These are phyloP conservation scores for Megatriorchis doriae DNA, from an alignment of 2,113 vertebrate genomes.

Conservation along the genomic window DNA sequence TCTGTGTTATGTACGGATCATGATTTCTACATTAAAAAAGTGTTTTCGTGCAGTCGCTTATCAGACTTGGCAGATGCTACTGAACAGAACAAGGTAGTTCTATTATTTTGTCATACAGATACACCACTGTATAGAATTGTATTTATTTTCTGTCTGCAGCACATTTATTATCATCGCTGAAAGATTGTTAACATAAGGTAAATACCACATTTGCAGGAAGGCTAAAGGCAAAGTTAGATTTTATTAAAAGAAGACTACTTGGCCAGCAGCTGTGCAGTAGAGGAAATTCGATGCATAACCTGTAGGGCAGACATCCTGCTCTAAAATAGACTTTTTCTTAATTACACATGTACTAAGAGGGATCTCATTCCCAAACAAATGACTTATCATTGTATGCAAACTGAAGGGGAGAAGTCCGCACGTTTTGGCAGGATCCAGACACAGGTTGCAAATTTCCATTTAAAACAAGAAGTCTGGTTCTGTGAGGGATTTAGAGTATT, in stretches of 20 bases:
- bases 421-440: background rate
- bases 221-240: background rate
- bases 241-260: slow-evolving; percentile 18
- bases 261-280: background rate
- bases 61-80: slow-evolving; percentile 32
- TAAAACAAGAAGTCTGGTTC: background rate
- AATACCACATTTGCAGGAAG: slow-evolving; percentile 17
- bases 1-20: background rate
- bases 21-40: background rate
- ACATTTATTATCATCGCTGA: background rate
- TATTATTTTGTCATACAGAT: background rate
- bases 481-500: background rate
- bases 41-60: slow-evolving; percentile 33
- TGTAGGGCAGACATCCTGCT: background rate
- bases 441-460: background rate
- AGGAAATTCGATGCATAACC: background rate
- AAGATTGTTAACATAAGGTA: slow-evolving; percentile 20
- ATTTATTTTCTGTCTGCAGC: background rate
- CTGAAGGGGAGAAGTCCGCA: background rate
- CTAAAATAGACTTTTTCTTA: slow-evolving; percentile 13
- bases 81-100: background rate
- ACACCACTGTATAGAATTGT: background rate
- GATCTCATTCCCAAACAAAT: background rate
- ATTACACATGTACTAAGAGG: background rate
- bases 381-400: background rate